Base-by-base conservation (phyloP, 2,888 invertebrate species). In the Pristionchus maxplancki region DNA sequence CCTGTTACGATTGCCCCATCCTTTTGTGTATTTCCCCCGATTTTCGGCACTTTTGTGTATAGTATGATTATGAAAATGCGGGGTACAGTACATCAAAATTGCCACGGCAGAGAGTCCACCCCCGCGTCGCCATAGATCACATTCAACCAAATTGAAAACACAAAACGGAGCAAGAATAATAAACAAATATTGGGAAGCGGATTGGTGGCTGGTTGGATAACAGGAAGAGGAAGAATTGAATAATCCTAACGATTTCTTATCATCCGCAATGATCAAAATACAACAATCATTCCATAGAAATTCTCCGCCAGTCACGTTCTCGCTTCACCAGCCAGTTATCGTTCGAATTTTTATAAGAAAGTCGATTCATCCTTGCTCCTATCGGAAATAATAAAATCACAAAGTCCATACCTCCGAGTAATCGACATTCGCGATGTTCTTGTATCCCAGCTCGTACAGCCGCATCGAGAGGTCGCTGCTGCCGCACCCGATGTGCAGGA, bases 341-440 rank as follows among this genome's bases (percentile, higher is more conserved):
- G n/a, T n/a, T n/a, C n/a, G n/a, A n/a, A n/a, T n/a, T n/a, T n/a
- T n/a, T n/a, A n/a, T n/a, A n/a, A n/a, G n/a, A n/a, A n/a, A n/a
- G n/a, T n/a, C n/a, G n/a, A n/a, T n/a, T n/a, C n/a, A n/a, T n/a
- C n/a, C n/a, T n/a, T n/a, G n/a, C n/a, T n/a, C n/a, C n/a, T n/a
- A n/a, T n/a, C n/a, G n/a, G n/a, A n/a, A n/a, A n/a, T n/a, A n/a
- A n/a, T n/a, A n/a, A n/a, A n/a, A n/a, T n/a, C n/a, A n/a, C n/a
- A n/a, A n/a, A n/a, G n/a, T n/a, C 44, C 81, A 94, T 31, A 95
- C 94, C 17, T 93, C 90, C 5, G 95, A 95, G 90, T 95, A 95
- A 91, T 95, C 95, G 44, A 95, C 94, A 92, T 95, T 95, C 20
- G 94, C 94, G 37, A 95, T 95, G 89, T 95, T 92, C 31, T 90